Evolutionary conservation across 2,888 invertebrate genomes (phyloP), one percentile per base, ranked within the genome.

Genomic region (Nomada goodeniana): DNA sequence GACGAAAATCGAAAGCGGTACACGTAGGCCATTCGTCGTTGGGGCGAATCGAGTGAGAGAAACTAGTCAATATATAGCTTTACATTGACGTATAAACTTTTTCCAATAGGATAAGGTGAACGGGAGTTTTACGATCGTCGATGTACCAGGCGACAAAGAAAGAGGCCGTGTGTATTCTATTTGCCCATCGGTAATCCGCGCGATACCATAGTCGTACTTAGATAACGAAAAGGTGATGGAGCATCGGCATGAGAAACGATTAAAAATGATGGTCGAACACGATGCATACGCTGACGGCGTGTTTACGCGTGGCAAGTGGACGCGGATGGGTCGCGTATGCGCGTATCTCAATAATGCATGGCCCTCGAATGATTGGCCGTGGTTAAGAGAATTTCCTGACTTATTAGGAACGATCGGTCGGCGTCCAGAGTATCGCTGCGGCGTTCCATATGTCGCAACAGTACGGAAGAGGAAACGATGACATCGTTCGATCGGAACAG

Each of bases 11-110:
- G 26, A 15, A 9, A 50, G 42, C 10, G 20, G 47, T 18, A 23
- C 7, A n/a, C 53, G 20, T 53, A 72, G 90, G 91, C 90, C 91
- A 91, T 91, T 91, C 88, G 88, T 91, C 86, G 89, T 90, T 90
- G 91, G 89, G 89, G 85, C 87, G 77, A 85, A 87, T 84, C 89
- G 89, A 89, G 88, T 90, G 91, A 92, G 91, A 92, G 91, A 91
- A 92, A 90, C 93, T 93, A 93, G 93, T 93, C 93, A 93, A 93
- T 93, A 93, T 90, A 91, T 93, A 93, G 93, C 93, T 93, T 92
- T 93, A 93, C 92, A 92, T 92, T 90, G 90, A 91, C 90, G 88
- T 91, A 90, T 90, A 88, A 88, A 86, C 84, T 87, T 83, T 84
- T 78, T 88, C 83, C 78, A 85, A 69, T 84, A 84, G 85, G 70